Evolutionary conservation across 2,113 vertebrate species (phyloP), one percentile per base, ranked within the genome.

Genomic region (Myodes glareolus): DNA sequence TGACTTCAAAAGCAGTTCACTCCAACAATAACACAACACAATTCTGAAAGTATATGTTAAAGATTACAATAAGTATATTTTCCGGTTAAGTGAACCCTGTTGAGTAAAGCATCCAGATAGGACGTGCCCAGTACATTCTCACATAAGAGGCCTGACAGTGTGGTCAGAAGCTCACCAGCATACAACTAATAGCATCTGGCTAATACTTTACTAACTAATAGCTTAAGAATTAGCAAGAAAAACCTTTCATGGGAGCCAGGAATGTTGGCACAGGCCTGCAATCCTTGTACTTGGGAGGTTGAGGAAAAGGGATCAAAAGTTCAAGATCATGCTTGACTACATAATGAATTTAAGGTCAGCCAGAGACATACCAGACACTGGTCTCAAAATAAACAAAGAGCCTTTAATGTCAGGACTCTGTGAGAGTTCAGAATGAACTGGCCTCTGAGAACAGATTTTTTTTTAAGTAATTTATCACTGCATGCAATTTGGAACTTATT

Each of bases 1-100:
- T 96, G 11, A 84, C 21, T 94, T 94, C 75, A 27, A 94, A 86
- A 95, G 55, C 21, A 90, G 1, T 47, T 93, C 33, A 86, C 7
- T 68, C 72, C 10, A 91, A 52, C 19, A 39, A 87, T 36, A 42
- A 63, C 0, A n/a, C 39, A 73, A 61, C 61, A 17, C 10, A 50
- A 87, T 86, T 23, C 65, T 92, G 12, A 77, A 77, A 91, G n/a
- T 86, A 45, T 27, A 10, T 78, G 11, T 61, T 96, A 72, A 81
- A 45, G 3, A 7, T 90, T 77, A 63, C 73, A 33, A 61, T 14
- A 91, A 84, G 85, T 87, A 8, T 39, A 23, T 75, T 84, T 27
- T 90, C 8, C 52, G 50, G 1, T 52, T 72, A 76, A 89, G 77
- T 63, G 65, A 92, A 21, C 63, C 31, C 45, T 78, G 47, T 36